These are phyloP conservation scores for Erythrocercus mccallii DNA, from an alignment of 2,113 vertebrate genomes.

Conservation along the genomic window DNA sequence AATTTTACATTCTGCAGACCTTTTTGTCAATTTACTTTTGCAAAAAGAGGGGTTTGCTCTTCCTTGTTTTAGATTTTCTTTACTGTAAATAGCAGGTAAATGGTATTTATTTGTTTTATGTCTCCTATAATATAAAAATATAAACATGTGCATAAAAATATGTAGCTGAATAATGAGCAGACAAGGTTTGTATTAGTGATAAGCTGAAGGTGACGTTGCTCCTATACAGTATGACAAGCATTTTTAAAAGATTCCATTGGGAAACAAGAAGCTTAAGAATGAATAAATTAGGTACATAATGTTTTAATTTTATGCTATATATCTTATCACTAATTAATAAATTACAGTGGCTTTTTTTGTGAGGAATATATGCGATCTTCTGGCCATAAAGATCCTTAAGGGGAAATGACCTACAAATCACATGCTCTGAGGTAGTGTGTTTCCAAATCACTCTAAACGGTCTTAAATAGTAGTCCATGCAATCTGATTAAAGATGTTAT, in stretches of 20 bases:
- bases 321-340: not conserved
- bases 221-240: not conserved
- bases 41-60: not conserved
- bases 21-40: not conserved
- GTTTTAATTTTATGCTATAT: not conserved
- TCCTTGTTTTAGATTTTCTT: not conserved
- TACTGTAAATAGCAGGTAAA: not conserved
- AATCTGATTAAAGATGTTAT: conserved; percentile 17
- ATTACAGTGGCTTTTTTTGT: not conserved
- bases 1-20: not conserved
- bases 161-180: not conserved
- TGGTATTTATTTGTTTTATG: not conserved
- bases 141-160: not conserved
- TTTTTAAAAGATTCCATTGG: not conserved
- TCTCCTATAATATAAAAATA: not conserved
- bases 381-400: not conserved
- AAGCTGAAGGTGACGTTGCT: not conserved
- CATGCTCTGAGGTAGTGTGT: not conserved
- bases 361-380: not conserved
- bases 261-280: not conserved
- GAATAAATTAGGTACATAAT: not conserved
- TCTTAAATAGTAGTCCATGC: not conserved
- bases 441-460: not conserved
- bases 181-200: not conserved
- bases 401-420: not conserved